Percentiles rank a stretch among this genome's conserved stretches.
These are phyloP conservation scores for Dasypogon diadema DNA, from an alignment of 2,888 invertebrate species.

Conservation along the genomic window DNA sequence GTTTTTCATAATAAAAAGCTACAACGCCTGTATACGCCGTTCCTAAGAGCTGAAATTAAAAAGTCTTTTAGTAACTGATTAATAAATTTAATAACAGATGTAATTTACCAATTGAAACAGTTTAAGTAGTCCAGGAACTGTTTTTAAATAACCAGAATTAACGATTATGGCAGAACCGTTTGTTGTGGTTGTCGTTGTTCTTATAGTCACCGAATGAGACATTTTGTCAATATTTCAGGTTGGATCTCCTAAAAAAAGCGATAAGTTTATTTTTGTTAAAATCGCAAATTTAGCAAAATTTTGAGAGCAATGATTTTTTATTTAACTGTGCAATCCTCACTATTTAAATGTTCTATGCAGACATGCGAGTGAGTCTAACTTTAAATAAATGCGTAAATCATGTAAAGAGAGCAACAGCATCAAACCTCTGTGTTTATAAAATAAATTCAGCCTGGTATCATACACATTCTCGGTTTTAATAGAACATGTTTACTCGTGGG, in stretches of 20 bases:
- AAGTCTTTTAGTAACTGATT: neutral
- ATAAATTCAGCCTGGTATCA: too few species aligned
- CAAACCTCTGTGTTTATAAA: too few species aligned
- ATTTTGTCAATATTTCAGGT: slow-evolving; percentile 69
- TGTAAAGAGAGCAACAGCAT: too few species aligned
- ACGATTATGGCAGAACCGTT: slow-evolving; percentile 82
- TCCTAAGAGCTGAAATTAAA: slow-evolving; percentile 77
- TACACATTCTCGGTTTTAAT: too few species aligned
- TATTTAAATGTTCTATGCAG: too few species aligned
- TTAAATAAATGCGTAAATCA: too few species aligned
- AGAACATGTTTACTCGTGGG: too few species aligned
- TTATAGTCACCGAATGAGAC: slow-evolving; percentile 90
- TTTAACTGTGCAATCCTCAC: too few species aligned
- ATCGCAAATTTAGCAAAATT: too few species aligned
- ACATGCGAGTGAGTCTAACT: too few species aligned
- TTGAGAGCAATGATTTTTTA: too few species aligned
- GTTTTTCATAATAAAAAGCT: slow-evolving; percentile 71
- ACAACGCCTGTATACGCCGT: slow-evolving; percentile 80
- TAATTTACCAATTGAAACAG: slow-evolving; percentile 80
- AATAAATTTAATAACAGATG: neutral
- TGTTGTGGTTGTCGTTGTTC: slow-evolving; percentile 85
- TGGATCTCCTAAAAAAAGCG: slow-evolving; percentile 24
- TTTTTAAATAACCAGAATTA: slow-evolving; percentile 84
- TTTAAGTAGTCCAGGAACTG: slow-evolving; percentile 84
- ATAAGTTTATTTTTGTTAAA: too few species aligned